Evolutionary conservation across 2,888 invertebrate genomes (phyloP), one percentile per base, ranked within the genome.

Genomic region (Sturmia bella): DNA sequence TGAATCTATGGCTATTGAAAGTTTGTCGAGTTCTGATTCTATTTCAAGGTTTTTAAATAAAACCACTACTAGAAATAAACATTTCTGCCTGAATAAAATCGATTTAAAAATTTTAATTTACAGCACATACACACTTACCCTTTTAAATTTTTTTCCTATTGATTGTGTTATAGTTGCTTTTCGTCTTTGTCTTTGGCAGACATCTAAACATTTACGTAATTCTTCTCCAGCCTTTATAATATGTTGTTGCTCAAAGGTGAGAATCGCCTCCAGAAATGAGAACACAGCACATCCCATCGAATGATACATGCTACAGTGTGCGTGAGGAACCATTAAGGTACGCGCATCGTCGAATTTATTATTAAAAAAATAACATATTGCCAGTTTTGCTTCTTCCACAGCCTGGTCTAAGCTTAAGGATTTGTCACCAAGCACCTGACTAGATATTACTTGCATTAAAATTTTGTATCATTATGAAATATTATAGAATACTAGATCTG

Each of bases 351-450:
- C 92, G 85, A 98, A 96, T 88, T 96, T 95, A 90, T 99, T 99
- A 90, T 97, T 97, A 90, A 99, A 97, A 90, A 98, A 99, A 86
- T 94, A 94, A 87, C 95, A 93, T n/a, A 98, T 94, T 0, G 97
- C 97, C 66, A 92, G 90, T 87, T 95, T 94, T 13, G 96, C 94
- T 87, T 98, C 97, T 68, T 93, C 92, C 84, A 98, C 93, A 0
- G 96, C 94, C 37, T 85, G 85, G 4, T 86, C 85, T 9, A 89
- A 77, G 9, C 9, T 32, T 7, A 32, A 32, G 87, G 86, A 87
- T 88, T 88, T 69, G 91, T 66, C 15, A 5, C 15, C 45, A 5
- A 3, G 17, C 15, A 32, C 32, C 32, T 32, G 32, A 32, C 32
- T 32, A 32, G 32, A 32, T n/a, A n/a, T n/a, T 32, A 32, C 7